Conservation (phyloP, 1,140 invertebrate species). For the Nymphalis io region DNA sequence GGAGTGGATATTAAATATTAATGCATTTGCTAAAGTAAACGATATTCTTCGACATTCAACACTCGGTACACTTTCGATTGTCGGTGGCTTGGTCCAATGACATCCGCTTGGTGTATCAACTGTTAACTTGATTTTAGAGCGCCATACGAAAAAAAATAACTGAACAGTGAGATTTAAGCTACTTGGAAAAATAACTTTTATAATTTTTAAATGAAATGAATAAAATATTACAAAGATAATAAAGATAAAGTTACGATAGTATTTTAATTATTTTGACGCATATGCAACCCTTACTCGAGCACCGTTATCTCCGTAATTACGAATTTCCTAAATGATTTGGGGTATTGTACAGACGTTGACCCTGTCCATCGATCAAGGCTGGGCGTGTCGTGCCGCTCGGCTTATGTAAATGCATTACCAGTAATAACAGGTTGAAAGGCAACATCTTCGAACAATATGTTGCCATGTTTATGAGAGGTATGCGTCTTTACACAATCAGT, state of each 20-base stretch:
- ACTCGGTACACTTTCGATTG: conserved; percentile 43
- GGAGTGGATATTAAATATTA: conserved; percentile 25
- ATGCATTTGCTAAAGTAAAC: conserved; percentile 39
- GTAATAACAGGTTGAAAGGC: conserved; percentile 63
- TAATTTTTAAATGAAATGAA: too few species aligned
- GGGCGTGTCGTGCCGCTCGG: conserved; percentile 49
- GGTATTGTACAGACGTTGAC: conserved; percentile 49
- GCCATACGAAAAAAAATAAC: conserved; percentile 44
- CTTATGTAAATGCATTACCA: conserved; percentile 57
- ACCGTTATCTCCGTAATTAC: conserved; percentile 29
- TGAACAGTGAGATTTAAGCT: conserved; percentile 12
- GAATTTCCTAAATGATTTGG: conserved; percentile 45
- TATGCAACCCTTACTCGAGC: not conserved
- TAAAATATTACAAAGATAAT: too few species aligned
- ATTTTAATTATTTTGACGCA: not conserved
- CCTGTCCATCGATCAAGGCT: conserved; percentile 55
- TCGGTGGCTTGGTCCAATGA: conserved; percentile 40
- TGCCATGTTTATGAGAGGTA: conserved; percentile 43
- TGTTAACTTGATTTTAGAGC: conserved; percentile 49
- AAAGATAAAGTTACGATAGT: too few species aligned
- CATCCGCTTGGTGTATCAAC: conserved; percentile 48
- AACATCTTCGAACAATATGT: conserved; percentile 54
- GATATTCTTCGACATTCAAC: conserved; percentile 34
- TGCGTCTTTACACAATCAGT: conserved; percentile 32
- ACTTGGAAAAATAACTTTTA: not conserved